Conservation (phyloP, 2,113 vertebrate genomes). For the Aphelocoma coerulescens region DNA sequence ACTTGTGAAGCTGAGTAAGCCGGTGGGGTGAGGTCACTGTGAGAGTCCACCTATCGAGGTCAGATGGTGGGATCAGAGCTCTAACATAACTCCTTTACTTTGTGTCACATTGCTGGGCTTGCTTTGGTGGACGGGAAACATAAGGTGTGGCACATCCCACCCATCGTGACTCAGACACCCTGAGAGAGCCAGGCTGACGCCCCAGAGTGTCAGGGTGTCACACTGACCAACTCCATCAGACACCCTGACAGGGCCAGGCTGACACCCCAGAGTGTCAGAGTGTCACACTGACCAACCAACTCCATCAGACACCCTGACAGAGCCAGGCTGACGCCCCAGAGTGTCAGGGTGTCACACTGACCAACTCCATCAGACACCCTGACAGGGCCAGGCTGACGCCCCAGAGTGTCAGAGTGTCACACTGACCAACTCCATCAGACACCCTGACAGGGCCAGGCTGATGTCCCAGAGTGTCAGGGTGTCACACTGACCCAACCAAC, state of each 20-base stretch:
- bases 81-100: background rate
- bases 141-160: background rate
- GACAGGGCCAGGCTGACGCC: too few relatives aligned
- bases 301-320: background rate
- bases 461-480: background rate
- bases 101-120: background rate
- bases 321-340: background rate
- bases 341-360: background rate
- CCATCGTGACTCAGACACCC: background rate
- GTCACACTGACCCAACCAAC: background rate
- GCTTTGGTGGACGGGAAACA: background rate
- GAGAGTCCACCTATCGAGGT: background rate
- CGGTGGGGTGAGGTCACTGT: background rate
- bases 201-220: background rate
- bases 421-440: too few relatives aligned
- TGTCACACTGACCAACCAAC: background rate
- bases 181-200: background rate
- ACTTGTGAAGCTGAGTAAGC: background rate
- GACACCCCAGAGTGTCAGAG: fast-evolving
- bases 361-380: too few relatives aligned
- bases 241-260: background rate
- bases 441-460: background rate
- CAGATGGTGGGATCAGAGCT: background rate
- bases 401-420: too few relatives aligned
- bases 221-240: background rate